A percentile compares a stretch with the other conserved stretches of the same genome.
These are phyloP conservation scores for Anas flavirostris DNA, from an alignment of 2,797 vertebrate genomes.

Conservation along the genomic window DNA sequence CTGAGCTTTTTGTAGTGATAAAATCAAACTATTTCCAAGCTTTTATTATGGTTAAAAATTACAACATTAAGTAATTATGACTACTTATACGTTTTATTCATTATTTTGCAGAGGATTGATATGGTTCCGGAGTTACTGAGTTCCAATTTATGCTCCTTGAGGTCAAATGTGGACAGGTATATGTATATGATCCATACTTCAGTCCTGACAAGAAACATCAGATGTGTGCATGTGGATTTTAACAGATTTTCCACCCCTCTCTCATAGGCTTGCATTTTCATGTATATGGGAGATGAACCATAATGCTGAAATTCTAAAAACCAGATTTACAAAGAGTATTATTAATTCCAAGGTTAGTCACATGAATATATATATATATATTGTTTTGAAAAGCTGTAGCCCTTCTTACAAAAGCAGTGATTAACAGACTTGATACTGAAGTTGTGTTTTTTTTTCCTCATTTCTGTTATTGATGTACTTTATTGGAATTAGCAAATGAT, in stretches of 20 bases:
- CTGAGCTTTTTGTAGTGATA: not conserved
- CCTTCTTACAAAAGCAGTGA: not conserved
- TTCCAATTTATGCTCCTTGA: slow-evolving; percentile 95
- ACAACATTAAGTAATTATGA: not conserved
- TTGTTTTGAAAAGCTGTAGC: not conserved
- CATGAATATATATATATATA: not conserved
- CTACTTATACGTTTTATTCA: not conserved
- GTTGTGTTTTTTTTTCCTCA: not conserved
- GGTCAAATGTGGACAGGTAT: slow-evolving; percentile 94
- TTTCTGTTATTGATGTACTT: not conserved
- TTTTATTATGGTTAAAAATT: not conserved
- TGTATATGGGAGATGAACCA: slow-evolving; percentile 97
- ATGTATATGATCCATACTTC: not conserved
- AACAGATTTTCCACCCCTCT: not conserved
- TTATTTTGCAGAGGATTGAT: slow-evolving; percentile 92
- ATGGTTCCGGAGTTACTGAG: slow-evolving; percentile 99
- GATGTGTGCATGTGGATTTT: not conserved
- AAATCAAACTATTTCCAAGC: not conserved
- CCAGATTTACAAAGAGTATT: slow-evolving; percentile 92
- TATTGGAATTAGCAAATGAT: not conserved
- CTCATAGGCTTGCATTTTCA: slow-evolving; percentile 91
- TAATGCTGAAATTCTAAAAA: slow-evolving; percentile 91
- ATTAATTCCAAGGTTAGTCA: slow-evolving; percentile 95
- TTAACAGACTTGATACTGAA: not conserved
- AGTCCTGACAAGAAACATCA: not conserved